Conservation (phyloP, 2,113 vertebrate genomes). For the Ploceus nigricollis region DNA sequence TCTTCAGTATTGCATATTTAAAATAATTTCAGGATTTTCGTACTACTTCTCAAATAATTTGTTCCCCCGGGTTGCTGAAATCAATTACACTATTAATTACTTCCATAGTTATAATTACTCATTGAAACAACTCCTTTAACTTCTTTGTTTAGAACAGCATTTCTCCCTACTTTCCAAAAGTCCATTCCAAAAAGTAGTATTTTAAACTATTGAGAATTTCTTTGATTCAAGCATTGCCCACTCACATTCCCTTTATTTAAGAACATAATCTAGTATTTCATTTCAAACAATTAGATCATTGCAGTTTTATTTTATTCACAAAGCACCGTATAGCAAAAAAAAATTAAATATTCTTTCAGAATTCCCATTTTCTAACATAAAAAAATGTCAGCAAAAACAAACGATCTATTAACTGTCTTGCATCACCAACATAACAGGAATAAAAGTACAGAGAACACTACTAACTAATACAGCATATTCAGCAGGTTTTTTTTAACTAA, state of each 20-base stretch:
- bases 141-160: neutral
- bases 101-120: neutral
- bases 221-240: neutral
- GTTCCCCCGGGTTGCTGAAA: neutral
- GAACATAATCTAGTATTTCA: slow-evolving; percentile 7
- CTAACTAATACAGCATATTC: slow-evolving; percentile 33
- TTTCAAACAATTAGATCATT: slow-evolving; percentile 20
- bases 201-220: neutral
- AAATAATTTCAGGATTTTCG: neutral
- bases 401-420: slow-evolving; percentile 3
- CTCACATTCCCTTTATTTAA: neutral
- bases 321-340: neutral
- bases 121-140: neutral
- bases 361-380: slow-evolving; percentile 8
- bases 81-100: slow-evolving; percentile 43
- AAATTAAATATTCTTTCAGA: neutral
- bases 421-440: slow-evolving; percentile 1
- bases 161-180: neutral
- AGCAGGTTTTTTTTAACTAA: slow-evolving; percentile 52
- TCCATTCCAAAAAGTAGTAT: neutral
- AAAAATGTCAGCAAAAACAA: slow-evolving; percentile 21
- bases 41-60: neutral
- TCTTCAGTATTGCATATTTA: neutral
- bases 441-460: slow-evolving; percentile 32
- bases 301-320: slow-evolving; percentile 27